Percentiles rank a stretch among this genome's conserved stretches.
phyloP scores from a whole-genome alignment of 2,797 vertebrate genomes.

The Manis crassicaudata region DNA sequence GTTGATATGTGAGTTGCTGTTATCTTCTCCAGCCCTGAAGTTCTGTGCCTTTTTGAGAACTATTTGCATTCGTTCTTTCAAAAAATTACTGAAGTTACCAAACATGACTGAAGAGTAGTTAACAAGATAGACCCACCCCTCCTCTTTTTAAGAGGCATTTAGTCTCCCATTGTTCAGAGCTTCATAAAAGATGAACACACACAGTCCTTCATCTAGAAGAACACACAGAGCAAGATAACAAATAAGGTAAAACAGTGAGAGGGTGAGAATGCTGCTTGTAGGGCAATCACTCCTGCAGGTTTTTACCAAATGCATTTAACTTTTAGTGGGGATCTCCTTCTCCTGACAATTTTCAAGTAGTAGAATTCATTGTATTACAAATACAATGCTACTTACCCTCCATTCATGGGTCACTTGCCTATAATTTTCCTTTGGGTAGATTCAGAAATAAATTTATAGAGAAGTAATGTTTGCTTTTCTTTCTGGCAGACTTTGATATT shows the following conservation, averaged over 20 bases:
- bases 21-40: not conserved
- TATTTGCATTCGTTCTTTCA: not conserved
- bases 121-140: not conserved
- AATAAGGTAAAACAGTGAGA: not conserved
- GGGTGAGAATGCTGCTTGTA: too few relatives aligned
- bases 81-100: not conserved
- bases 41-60: not conserved
- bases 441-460: not conserved
- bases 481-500: not conserved
- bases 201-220: not conserved
- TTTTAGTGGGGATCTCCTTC: not conserved
- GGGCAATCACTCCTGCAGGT: not conserved
- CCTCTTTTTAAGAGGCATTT: not conserved
- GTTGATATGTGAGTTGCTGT: not conserved
- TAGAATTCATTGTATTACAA: not conserved
- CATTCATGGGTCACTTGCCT: not conserved
- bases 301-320: not conserved
- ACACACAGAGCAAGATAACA: not conserved
- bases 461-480: not conserved
- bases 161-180: not conserved
- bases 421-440: not conserved
- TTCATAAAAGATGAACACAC: not conserved
- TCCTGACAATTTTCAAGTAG: not conserved
- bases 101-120: not conserved
- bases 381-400: not conserved